A percentile compares a stretch with the other conserved stretches of the same genome.
phyloP scores from a whole-genome alignment of 2,797 vertebrate species.

The Cyprinella venusta region DNA sequence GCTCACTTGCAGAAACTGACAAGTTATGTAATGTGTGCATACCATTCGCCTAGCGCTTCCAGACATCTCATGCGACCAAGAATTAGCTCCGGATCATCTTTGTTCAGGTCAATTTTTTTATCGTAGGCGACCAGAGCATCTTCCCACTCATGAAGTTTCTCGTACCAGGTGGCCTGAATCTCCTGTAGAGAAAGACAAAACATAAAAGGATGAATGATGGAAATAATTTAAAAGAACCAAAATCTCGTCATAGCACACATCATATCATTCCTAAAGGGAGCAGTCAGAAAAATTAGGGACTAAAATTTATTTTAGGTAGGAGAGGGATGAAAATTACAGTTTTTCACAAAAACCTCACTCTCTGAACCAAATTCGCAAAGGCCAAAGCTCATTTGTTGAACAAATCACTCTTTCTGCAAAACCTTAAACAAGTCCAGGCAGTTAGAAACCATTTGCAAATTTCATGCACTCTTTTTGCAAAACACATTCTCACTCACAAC shows the following conservation, averaged over 20 bases:
- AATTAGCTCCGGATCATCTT: conserved; percentile 96
- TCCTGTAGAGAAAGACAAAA: conserved; percentile 77
- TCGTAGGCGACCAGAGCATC: conserved; percentile 95
- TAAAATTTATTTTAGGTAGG: too few relatives aligned
- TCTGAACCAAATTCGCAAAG: neutral
- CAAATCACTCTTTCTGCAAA: neutral
- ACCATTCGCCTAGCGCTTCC: conserved; percentile 98
- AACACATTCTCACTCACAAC: too few relatives aligned
- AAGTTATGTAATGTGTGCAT: conserved; percentile 58
- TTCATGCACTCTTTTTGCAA: too few relatives aligned
- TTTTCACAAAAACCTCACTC: neutral
- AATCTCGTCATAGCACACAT: neutral
- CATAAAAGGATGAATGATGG: neutral
- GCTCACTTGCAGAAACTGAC: neutral
- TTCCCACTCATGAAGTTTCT: conserved; percentile 99
- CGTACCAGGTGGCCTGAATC: conserved; percentile 99
- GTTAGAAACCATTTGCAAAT: too few relatives aligned
- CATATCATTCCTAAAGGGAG: neutral
- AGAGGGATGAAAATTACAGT: too few relatives aligned
- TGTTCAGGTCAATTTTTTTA: conserved; percentile 98
- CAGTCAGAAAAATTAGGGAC: too few relatives aligned
- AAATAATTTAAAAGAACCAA: neutral
- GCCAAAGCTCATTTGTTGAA: neutral
- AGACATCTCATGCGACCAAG: conserved; percentile 97
- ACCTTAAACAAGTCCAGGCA: too few relatives aligned